Evolutionary conservation across 2,888 invertebrate species (phyloP), one percentile per base, ranked within the genome.

Genomic region (Hipparchia semele): DNA sequence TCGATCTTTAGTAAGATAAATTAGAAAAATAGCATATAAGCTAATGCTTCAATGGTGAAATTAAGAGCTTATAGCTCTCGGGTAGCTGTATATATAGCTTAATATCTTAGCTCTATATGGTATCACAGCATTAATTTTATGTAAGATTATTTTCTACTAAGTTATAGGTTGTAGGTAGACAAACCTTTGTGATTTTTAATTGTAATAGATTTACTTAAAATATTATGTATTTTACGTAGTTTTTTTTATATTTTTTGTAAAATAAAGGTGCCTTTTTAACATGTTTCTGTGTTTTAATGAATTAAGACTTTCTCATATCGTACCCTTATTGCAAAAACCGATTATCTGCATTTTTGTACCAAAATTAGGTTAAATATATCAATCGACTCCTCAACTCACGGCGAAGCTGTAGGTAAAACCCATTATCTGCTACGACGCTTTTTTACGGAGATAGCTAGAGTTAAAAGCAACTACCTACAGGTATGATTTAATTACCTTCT

Each of bases 51-150:
- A 58, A 58, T 65, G 71, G 75, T 72, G 68, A 60, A 69, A 70
- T 66, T 60, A 69, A 68, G 75, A 71, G 77, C 74, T 74, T 67
- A 64, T 67, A 74, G 78, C 76, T 75, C 75, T 76, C 75, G 75
- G 76, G 76, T 77, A 77, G 77, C 79, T 78, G 78, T 78, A 77
- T 77, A 77, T 54, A 78, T 79, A 77, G 77, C 77, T 75, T 67
- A 10, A 49, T 78, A 72, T 54, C 9, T 61, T 74, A 73, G 71
- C 68, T 53, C 70, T 58, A 60, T 71, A 66, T 74, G 70, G 59
- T 77, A 77, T 71, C 53, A 68, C 58, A 74, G 73, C 71, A 74
- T 68, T 71, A 74, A 71, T 68, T 59, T 46, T 13, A 53, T 61
- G 13, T 68, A 71, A 73, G 62, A 68, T 49, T 33, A 62, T 46